Evolutionary conservation across 2,797 vertebrate genomes (phyloP), one percentile per base, ranked within the genome.

Genomic region (Acrocephalus scirpaceus): DNA sequence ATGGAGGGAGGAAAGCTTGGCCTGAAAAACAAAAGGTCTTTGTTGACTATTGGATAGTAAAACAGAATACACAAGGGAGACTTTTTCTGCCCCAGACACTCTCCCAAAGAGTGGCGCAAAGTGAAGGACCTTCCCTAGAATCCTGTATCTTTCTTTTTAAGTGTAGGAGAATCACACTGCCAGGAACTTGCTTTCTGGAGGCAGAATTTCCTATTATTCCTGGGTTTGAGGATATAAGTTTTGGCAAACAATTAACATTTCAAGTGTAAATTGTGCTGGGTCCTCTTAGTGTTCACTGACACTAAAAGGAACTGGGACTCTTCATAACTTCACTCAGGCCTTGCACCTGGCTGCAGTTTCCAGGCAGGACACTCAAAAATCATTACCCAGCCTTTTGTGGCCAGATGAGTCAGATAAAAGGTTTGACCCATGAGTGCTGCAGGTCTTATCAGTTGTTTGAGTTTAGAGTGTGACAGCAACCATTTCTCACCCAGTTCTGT

Each of bases 1-100:
- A 66, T 98, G 98, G 97, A 99, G 97, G 25, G 97, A 97, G 32
- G 99, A 98, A 90, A 99, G 97, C 75, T 98, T 98, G 65, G 98
- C 98, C 99, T 98, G 97, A 51, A 95, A 90, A 96, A 90, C 70
- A 70, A 93, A 67, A 94, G 5, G 32, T 44, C 32, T 88, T 57
- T 76, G 16, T 29, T 85, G 32, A 79, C 65, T 65, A 42, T 27
- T 78, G 74, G 56, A 17, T 74, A 75, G 27, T 50, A 51, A 93
- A 95, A 42, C 36, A 91, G 45, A 88, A 47, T 16, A 74, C 32
- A 21, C 5, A 76, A 26, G 38, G 10, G 6, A 84, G 47, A 65
- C 36, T 70, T 62, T 70, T 42, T n/a, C 57, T 65, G 62, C 22
- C 48, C 38, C 32, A 42, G 27, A 65, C 17, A 5, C 16, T 85